Evolutionary conservation across 2,113 vertebrate genomes (phyloP).

Genomic region (Seriola dumerili): DNA sequence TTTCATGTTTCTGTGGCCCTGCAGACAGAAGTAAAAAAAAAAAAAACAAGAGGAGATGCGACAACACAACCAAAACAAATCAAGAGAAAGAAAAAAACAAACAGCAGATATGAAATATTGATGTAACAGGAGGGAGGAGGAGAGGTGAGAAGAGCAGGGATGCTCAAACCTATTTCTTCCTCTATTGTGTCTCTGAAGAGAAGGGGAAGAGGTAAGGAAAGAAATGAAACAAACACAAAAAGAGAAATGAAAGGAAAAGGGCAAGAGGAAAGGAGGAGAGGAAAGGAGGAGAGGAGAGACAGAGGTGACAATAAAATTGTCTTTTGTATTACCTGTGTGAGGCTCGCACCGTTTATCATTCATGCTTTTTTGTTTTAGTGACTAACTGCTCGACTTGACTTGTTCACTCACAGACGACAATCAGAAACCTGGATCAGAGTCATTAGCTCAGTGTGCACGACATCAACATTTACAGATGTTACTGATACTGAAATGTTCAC

Average conservation of each 20-base stretch:
- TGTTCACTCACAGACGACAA: too few relatives aligned
- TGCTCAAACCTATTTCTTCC: neutral
- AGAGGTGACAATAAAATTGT: too few relatives aligned
- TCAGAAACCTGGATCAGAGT: too few relatives aligned
- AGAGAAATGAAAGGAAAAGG: too few relatives aligned
- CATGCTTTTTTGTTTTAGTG: too few relatives aligned
- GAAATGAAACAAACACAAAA: neutral
- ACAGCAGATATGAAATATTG: constrained; percentile 59
- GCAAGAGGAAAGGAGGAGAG: neutral
- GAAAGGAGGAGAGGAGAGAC: neutral
- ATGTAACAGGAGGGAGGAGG: constrained; percentile 36
- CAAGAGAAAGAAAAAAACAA: neutral
- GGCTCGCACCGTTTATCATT: too few relatives aligned
- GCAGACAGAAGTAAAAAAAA: constrained; percentile 13
- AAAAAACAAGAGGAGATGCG: constrained; percentile 19
- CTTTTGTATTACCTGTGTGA: too few relatives aligned
- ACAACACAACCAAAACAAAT: constrained; percentile 41
- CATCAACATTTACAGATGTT: too few relatives aligned
- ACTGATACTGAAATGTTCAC: too few relatives aligned
- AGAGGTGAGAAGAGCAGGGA: constrained; percentile 22
- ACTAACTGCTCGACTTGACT: too few relatives aligned
- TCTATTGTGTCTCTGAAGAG: neutral
- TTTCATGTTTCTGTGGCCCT: neutral
- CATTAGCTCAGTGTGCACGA: too few relatives aligned
- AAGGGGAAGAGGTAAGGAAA: neutral